Evolutionary conservation across 2,113 vertebrate species (phyloP), one percentile per base, ranked within the genome.

Genomic region (Seriola rivoliana): DNA sequence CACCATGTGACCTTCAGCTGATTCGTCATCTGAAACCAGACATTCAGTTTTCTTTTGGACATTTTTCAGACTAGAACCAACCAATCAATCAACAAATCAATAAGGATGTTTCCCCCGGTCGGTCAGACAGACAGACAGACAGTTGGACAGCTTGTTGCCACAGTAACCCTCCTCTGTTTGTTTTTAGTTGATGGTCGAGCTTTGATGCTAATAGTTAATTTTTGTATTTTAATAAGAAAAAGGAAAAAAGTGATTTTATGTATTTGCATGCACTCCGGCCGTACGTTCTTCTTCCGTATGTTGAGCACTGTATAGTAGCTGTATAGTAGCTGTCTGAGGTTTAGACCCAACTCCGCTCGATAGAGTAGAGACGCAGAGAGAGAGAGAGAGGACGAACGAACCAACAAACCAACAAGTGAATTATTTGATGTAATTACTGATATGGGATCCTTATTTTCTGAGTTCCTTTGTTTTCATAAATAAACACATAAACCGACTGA

Each of bases 261-360:
- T 98, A 97, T 96, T 95, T 99, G 97, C 97, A 98, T 98, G 97
- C 97, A 95, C 95, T 96, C 95, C 96, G 96, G 95, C 96, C 93
- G 95, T 97, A 81, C 95, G 85, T 93, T 96, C 93, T 96, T 96
- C 96, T 96, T 96, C 95, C 96, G 93, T 93, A 93, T 94, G 93
- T 96, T 96, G 96, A 97, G 96, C 97, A 94, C 97, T 97, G 96
- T 97, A 96, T 90, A 92, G 90, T 93, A 91, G 88, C 96, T 97
- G 96, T 97, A 96, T 84, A 91, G 92, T 93, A 87, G 87, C 89
- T 89, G 88, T 91, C 85, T 81, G 83, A 82, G 82, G 82, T 74
- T 76, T 86, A 91, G 89, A 95, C 7, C 21, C 71, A 74, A 34
- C 82, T 78, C 86, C 79, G 48, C 85, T 84, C 71, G 17, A 17